Conservation (phyloP, 2,888 invertebrate species). For the Teleogryllus oceanicus region DNA sequence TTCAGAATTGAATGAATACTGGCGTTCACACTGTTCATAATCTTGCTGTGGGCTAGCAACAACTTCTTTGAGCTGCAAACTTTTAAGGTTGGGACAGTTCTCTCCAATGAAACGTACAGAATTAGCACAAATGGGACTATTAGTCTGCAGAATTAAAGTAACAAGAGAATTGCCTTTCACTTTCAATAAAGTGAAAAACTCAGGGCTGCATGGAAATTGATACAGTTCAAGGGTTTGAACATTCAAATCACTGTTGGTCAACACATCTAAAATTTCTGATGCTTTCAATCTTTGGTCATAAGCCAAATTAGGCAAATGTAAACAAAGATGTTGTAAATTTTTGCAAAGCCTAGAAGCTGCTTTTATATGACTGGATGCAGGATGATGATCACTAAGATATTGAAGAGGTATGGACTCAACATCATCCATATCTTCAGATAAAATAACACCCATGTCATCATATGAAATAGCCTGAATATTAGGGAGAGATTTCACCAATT, state of each 20-base stretch:
- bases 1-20: slow-evolving; percentile 19
- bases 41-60: background rate
- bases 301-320: slow-evolving; percentile 28
- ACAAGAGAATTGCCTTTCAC: slow-evolving; percentile 34
- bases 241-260: slow-evolving; percentile 32
- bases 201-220: slow-evolving; percentile 34
- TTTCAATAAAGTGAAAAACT: slow-evolving; percentile 32
- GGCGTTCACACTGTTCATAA: background rate
- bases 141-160: slow-evolving; percentile 33
- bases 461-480: slow-evolving; percentile 36
- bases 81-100: slow-evolving; percentile 35
- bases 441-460: slow-evolving; percentile 37
- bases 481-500: slow-evolving; percentile 35
- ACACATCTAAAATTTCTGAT: slow-evolving; percentile 31
- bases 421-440: slow-evolving; percentile 37
- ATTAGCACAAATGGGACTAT: slow-evolving; percentile 27
- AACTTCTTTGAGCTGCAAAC: slow-evolving; percentile 32
- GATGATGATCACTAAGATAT: slow-evolving; percentile 35
- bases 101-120: slow-evolving; percentile 36
- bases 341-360: slow-evolving; percentile 36
- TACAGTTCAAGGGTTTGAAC: slow-evolving; percentile 33
- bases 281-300: slow-evolving; percentile 23
- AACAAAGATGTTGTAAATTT: slow-evolving; percentile 34
- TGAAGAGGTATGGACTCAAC: slow-evolving; percentile 33
- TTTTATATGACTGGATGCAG: slow-evolving; percentile 34